phyloP scores from a whole-genome alignment of 1,140 invertebrate species.

The Eueides isabella region DNA sequence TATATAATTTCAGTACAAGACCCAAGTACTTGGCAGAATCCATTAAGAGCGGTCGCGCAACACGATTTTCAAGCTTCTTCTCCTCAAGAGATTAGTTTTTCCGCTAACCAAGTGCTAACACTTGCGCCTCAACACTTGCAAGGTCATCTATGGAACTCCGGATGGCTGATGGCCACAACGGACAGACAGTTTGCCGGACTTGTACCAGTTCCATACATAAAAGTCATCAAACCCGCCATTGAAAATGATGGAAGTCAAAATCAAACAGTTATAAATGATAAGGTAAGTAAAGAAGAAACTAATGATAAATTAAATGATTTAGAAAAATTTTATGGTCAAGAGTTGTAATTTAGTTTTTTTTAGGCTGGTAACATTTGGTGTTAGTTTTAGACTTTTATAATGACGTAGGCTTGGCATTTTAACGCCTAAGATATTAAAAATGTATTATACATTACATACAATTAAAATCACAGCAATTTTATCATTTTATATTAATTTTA shows the following conservation, averaged over 20 bases:
- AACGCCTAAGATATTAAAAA: neutral
- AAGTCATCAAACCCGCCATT: conserved; percentile 67
- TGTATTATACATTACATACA: too few relatives aligned
- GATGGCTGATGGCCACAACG: conserved; percentile 89
- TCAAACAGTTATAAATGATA: conserved; percentile 15
- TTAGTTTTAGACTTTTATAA: neutral
- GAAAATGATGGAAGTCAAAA: conserved; percentile 33
- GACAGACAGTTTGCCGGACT: conserved; percentile 88
- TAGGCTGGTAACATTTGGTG: conserved; percentile 19
- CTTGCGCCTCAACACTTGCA: conserved; percentile 93
- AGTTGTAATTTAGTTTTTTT: conserved; percentile 43
- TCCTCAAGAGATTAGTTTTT: conserved; percentile 90
- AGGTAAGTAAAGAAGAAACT: neutral
- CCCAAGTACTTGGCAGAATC: conserved; percentile 86
- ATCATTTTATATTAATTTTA: neutral
- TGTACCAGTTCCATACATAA: conserved; percentile 92
- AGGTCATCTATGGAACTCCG: conserved; percentile 84
- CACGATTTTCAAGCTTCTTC: conserved; percentile 90
- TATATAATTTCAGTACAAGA: conserved; percentile 82
- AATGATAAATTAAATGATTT: conserved; percentile 34
- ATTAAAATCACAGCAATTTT: neutral
- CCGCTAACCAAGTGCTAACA: conserved; percentile 88
- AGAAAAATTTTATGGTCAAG: conserved; percentile 50
- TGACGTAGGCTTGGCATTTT: neutral
- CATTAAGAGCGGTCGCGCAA: conserved; percentile 88